Base-by-base conservation (phyloP, 1,140 invertebrate species). In the Reticulitermes speratus region DNA sequence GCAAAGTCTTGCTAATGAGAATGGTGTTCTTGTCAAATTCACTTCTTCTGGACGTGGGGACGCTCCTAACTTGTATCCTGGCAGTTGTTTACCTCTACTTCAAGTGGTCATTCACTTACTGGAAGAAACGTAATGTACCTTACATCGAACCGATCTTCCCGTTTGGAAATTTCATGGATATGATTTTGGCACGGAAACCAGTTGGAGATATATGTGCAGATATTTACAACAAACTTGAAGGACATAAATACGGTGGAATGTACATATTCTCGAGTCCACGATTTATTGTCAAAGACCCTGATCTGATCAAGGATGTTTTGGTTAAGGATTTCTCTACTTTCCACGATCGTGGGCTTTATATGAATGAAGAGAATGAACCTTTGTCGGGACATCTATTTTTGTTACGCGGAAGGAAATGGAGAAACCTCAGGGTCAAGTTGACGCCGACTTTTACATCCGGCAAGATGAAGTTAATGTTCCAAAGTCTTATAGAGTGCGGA, bases 341-440 rank as follows among this genome's bases (percentile, higher is more conserved):
- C 87, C 85, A 89, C 23, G 86, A 89, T 82, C 38, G 89, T 3
- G 59, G 87, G 0, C 19, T 83, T 19, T 23, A 48, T 38, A 32
- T 86, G 19, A 59, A 86, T 81, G 81, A 48, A 48, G 82, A 83
- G 59, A 9, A 69, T 14, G 87, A 86, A 21, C 84, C 65, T 82
- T 16, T 87, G 52, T 16, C 48, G 21, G 52, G n/a, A 7, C 81
- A 86, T 82, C 59, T 89, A 9, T 84, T 88, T 52, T 85, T 82
- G 23, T 38, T 87, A 25, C n/a, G 30, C 30, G 87, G 87, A n/a
- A 32, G 87, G n/a, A 88, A 89, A 83, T 93, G 93, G 93, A 92
- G 90, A 87, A 89, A 88, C 52, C 88, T 93, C 23, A 89, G 91
- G n/a, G 86, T 88, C n/a, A 91, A 91, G 88, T 88, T 93, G 87